Conservation (phyloP, 2,797 vertebrate species). For the Psittacula derbiana region DNA sequence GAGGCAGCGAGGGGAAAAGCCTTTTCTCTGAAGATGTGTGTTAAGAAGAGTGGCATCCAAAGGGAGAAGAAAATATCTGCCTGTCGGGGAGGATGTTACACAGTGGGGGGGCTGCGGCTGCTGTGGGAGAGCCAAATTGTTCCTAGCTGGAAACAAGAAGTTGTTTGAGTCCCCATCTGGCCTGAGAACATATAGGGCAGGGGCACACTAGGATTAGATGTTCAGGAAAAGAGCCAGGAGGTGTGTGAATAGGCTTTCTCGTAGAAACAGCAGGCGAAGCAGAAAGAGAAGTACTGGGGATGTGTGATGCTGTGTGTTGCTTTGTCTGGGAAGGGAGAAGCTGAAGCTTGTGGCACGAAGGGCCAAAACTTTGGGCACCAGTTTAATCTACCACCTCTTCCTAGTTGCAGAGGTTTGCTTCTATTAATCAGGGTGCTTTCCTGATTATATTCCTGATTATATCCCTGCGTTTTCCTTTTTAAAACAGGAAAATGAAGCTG, state of each 20-base stretch:
- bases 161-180: constrained; percentile 23
- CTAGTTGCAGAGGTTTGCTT: neutral
- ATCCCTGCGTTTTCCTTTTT: neutral
- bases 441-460: neutral
- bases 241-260: constrained; percentile 1
- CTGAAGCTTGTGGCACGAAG: neutral
- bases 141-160: constrained; percentile 35
- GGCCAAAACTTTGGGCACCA: neutral
- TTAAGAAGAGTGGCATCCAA: neutral
- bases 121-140: neutral
- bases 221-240: neutral
- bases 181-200: neutral
- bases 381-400: neutral
- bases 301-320: neutral
- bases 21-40: neutral
- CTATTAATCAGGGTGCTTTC: neutral
- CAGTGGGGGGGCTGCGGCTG: neutral
- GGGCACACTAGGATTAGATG: neutral
- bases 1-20: neutral
- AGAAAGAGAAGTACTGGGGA: neutral
- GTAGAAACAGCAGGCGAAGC: neutral
- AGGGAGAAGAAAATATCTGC: neutral
- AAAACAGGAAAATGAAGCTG: neutral
- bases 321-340: neutral
- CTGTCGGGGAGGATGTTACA: neutral